These are phyloP conservation scores for Sceliomorpha sp. DNA, from an alignment of 2,888 invertebrate species.

Conservation along the genomic window DNA sequence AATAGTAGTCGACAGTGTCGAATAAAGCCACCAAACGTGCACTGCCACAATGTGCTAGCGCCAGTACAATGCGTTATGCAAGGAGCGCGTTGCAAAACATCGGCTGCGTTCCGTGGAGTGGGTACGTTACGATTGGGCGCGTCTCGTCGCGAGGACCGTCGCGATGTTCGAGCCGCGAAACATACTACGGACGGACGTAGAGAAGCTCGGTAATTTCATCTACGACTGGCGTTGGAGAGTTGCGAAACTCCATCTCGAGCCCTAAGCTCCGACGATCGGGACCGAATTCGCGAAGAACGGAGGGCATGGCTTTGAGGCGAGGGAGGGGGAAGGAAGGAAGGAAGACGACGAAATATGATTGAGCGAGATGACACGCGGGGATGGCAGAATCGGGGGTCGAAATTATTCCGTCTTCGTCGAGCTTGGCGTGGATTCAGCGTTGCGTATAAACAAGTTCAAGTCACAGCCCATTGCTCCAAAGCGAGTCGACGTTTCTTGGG, in stretches of 20 bases:
- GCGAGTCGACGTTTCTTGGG: slow-evolving; percentile 53
- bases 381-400: no score
- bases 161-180: no score
- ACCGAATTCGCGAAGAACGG: no score
- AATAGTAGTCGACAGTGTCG: no score
- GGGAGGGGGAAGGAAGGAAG: slow-evolving; percentile 9
- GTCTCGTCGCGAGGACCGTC: slow-evolving; percentile 19
- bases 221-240: slow-evolving; percentile 36
- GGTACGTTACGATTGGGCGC: slow-evolving; percentile 1
- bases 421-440: slow-evolving; percentile 47
- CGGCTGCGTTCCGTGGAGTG: no score
- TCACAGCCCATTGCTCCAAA: slow-evolving; percentile 66
- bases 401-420: no score
- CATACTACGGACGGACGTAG: slow-evolving; percentile 43
- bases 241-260: slow-evolving; percentile 35
- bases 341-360: slow-evolving; percentile 6
- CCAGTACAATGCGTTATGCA: no score
- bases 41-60: no score
- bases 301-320: no score
- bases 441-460: slow-evolving; percentile 57
- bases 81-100: no score
- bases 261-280: slow-evolving; percentile 7
- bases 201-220: slow-evolving; percentile 23
- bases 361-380: no score
- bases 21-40: no score